Evolutionary conservation across 2,888 invertebrate genomes (phyloP).

Genomic region (Caenorhabditis sp.): DNA sequence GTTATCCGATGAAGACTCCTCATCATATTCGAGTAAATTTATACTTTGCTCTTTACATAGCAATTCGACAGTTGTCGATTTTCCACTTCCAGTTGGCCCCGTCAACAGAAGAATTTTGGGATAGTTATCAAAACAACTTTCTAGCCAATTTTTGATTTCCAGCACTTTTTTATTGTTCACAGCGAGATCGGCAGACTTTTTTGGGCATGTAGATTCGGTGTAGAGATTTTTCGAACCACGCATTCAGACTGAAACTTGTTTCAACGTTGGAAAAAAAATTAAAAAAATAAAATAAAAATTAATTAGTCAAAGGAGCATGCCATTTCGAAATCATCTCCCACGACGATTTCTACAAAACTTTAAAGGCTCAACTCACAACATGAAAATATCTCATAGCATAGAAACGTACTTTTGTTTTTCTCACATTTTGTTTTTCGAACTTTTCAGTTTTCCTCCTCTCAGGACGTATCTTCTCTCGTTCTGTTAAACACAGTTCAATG

Average conservation of each 20-base stretch:
- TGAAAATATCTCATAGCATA: neutral
- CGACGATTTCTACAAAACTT: neutral
- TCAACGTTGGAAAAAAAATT: neutral
- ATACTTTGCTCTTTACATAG: conserved; percentile 16
- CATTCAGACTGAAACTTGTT: neutral
- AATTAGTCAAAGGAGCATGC: neutral
- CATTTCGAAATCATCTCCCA: neutral
- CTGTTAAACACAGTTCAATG: neutral
- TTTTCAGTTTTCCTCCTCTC: conserved; percentile 13
- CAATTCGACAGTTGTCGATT: conserved; percentile 31
- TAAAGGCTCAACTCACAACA: neutral
- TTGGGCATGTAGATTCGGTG: conserved; percentile 6
- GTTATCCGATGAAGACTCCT: conserved; percentile 16
- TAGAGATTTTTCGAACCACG: neutral
- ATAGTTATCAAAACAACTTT: neutral
- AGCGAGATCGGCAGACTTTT: conserved; percentile 7
- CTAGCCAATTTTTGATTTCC: conserved; percentile 15
- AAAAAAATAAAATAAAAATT: no score
- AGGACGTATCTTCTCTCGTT: neutral
- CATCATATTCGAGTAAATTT: conserved; percentile 18
- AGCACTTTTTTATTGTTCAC: conserved; percentile 26
- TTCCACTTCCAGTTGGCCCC: conserved; percentile 34
- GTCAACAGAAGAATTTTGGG: conserved; percentile 17
- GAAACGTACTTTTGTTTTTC: neutral
- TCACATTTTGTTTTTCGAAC: conserved; percentile 3